Base-by-base conservation (phyloP, 2,113 vertebrate genomes). In the Alces alces region DNA sequence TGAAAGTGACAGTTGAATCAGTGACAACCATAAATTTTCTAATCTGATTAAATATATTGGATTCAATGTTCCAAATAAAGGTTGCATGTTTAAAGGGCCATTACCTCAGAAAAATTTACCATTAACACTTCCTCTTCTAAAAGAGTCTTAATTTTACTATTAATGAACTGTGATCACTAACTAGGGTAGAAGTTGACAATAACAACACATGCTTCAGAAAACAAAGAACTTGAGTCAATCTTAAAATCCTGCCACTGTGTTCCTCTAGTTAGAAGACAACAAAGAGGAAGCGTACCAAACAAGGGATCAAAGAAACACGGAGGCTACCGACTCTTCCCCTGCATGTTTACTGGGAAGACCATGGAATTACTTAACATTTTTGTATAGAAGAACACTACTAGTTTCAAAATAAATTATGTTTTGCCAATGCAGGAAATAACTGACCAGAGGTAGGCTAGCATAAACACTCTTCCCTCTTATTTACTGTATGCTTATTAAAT, bases 11-110 rank as follows among this genome's bases (percentile, higher is more conserved):
- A 85, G 76, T 11, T 93, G 58, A 89, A 21, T 79, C 60, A 89
- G 80, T 15, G 36, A 92, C 36, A 96, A 61, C 58, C 87, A 89
- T 47, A 86, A 55, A 93, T 85, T 91, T 96, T 86, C 83, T 85
- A 91, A 94, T 86, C 70, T 64, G 50, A 87, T 66, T 94, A 66
- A 82, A 54, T 16, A 54, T 13, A 95, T 2, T 61, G 36, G 52
- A 79, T 73, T 93, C 45, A 79, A 79, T 23, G 36, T 91, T 87
- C 52, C 83, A 89, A 94, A 93, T 25, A 73, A 5, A 52, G 50
- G 4, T 19, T 90, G 23, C 14, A 78, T 79, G 92, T 85, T 90
- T 66, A 82, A 91, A 96, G 33, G 39, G 43, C 23, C 8, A 30
- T 16, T 89, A 89, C 55, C 66, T 92, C 66, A 94, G 91, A 91